Evolutionary conservation across 2,888 invertebrate genomes (phyloP).

Genomic region (Epinotia brunnichana): DNA sequence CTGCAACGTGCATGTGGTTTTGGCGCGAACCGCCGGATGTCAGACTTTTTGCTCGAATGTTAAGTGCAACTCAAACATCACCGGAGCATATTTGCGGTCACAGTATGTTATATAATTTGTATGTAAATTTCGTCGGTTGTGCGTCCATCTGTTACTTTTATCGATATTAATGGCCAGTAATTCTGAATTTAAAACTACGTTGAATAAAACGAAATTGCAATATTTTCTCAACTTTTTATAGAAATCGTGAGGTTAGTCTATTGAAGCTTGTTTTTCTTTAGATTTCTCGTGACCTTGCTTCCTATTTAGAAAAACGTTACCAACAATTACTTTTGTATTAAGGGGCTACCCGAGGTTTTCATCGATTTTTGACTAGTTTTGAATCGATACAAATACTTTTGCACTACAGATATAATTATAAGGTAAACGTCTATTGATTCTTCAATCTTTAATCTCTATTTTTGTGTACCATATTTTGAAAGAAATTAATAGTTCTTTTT

Average conservation of each 20-base stretch:
- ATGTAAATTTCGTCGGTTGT: constrained; percentile 30
- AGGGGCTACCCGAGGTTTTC: no score
- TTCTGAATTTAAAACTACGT: not conserved
- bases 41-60: constrained; percentile 62
- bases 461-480: no score
- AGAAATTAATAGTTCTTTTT: no score
- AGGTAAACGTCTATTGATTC: no score
- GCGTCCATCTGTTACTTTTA: constrained; percentile 24
- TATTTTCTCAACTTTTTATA: constrained; percentile 42
- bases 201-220: constrained; percentile 47
- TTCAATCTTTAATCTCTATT: no score
- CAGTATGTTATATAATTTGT: constrained; percentile 36
- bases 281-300: constrained; percentile 54
- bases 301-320: not conserved
- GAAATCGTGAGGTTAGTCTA: constrained; percentile 51
- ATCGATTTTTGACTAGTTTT: no score
- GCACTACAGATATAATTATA: no score
- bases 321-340: not conserved
- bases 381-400: no score
- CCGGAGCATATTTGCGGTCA: constrained; percentile 55
- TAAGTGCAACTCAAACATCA: constrained; percentile 74
- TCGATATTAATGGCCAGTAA: not conserved
- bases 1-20: constrained; percentile 70
- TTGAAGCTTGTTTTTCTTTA: constrained; percentile 56
- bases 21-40: constrained; percentile 68